Percentiles rank a stretch among this genome's conserved stretches.
Evolutionary conservation across 2,113 vertebrate species (phyloP).

Genomic region (Poicephalus gulielmi): DNA sequence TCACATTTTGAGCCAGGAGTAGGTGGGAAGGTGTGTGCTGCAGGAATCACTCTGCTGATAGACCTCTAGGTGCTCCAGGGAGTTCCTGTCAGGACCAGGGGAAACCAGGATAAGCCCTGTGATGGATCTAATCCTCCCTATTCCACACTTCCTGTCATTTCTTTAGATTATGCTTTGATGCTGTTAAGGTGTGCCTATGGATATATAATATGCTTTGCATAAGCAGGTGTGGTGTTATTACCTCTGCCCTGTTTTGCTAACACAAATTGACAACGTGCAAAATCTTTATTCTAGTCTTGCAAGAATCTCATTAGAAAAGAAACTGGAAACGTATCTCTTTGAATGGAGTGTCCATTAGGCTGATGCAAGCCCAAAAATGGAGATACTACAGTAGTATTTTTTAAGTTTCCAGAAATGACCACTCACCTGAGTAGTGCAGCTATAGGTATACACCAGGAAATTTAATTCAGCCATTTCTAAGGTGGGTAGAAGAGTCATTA

Average conservation of each 20-base stretch:
- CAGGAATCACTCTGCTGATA: neutral
- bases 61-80: neutral
- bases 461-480: neutral
- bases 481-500: neutral
- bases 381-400: neutral
- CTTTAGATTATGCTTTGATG: neutral
- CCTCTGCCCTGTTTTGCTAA: conserved; percentile 2
- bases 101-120: neutral
- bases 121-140: neutral
- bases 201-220: neutral
- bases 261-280: neutral
- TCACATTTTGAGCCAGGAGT: neutral
- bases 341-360: neutral
- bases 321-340: neutral
- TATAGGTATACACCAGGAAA: neutral
- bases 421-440: neutral
- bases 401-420: neutral
- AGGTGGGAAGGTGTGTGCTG: neutral
- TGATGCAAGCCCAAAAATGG: neutral
- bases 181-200: neutral
- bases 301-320: neutral
- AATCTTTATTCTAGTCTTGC: neutral
- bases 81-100: neutral
- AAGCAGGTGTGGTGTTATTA: neutral
- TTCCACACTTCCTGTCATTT: neutral